phyloP scores from a whole-genome alignment of 2,113 vertebrate genomes.

The Nibea albiflora region DNA sequence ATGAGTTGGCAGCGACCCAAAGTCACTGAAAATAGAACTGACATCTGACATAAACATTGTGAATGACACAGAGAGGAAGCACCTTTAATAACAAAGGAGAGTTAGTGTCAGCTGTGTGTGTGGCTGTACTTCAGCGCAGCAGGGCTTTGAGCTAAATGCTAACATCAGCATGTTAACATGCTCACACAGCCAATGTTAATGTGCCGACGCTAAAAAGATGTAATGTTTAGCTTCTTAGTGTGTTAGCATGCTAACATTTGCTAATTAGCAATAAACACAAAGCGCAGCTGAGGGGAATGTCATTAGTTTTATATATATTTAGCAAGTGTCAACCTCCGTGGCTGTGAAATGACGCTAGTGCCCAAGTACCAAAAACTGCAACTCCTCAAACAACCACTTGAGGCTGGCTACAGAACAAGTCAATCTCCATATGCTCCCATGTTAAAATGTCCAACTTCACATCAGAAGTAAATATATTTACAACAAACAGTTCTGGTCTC shows the following conservation, averaged over 20 bases:
- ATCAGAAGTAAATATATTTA: no score
- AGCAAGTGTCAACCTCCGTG: no score
- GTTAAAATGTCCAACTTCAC: no score
- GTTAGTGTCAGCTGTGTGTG: not conserved
- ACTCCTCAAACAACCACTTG: no score
- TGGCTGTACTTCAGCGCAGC: not conserved
- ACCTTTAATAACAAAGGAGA: conserved; percentile 14
- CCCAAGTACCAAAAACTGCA: no score
- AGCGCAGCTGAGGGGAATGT: not conserved
- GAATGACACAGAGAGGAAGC: conserved; percentile 20
- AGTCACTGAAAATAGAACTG: not conserved
- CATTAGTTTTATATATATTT: not conserved
- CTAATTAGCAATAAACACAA: not conserved
- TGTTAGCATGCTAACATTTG: not conserved
- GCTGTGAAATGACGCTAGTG: no score
- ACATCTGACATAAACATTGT: conserved; percentile 7
- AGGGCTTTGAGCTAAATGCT: conserved; percentile 8
- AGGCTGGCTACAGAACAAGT: no score
- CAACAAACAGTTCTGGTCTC: no score
- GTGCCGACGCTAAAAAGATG: no score
- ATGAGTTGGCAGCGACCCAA: not conserved
- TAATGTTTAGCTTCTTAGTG: not conserved
- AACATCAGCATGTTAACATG: not conserved
- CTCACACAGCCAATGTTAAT: no score
- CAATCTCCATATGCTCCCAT: no score